Evolutionary conservation across 2,888 invertebrate genomes (phyloP), one percentile per base, ranked within the genome.

Genomic region (Melipona bicolor): DNA sequence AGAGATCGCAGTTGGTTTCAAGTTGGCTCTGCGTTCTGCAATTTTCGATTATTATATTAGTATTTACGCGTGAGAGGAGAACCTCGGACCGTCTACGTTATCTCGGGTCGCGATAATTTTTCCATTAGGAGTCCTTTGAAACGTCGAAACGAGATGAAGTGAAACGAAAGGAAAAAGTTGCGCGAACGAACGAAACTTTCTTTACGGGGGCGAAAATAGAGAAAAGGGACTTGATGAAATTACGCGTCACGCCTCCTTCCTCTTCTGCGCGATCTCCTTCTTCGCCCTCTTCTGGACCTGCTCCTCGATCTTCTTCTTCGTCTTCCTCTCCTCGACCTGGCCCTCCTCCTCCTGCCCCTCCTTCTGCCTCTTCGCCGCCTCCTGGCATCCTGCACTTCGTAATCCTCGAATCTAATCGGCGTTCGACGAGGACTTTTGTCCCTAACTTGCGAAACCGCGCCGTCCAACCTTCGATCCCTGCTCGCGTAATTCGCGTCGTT

Each of bases 361-460:
- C 74, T 50, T 3, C 65, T 85, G 19, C 68, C 73, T 21, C 32
- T 56, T 15, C 70, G 54, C 0, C 75, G 56, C 6, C 68, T n/a
- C 3, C 75, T 70, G 15, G 82, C 86, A 2, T 89, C 90, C 15
- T 87, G 81, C 64, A 87, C 87, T 21, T 86, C 79, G 21, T 74
- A 70, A 4, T 85, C 79, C 0, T 81, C 85, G 68, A 71, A 79
- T 24, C 50, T 86, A 52, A 65, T 65, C 52, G 74, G 56, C n/a
- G 65, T 79, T 52, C 77, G 68, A 62, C 74, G 77, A 11, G 72
- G 52, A 9, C 43, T 75, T 67, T 78, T 52, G 15, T 75, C 75
- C 15, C 61, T 50, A 6, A 64, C 76, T 5, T 69, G 76, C 17
- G 84, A 83, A 6, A 79, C 70, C 3, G n/a, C 13, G 36, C 50